These are phyloP conservation scores for Sebastes schlegelii DNA, from an alignment of 2,113 vertebrate species.

Conservation along the genomic window DNA sequence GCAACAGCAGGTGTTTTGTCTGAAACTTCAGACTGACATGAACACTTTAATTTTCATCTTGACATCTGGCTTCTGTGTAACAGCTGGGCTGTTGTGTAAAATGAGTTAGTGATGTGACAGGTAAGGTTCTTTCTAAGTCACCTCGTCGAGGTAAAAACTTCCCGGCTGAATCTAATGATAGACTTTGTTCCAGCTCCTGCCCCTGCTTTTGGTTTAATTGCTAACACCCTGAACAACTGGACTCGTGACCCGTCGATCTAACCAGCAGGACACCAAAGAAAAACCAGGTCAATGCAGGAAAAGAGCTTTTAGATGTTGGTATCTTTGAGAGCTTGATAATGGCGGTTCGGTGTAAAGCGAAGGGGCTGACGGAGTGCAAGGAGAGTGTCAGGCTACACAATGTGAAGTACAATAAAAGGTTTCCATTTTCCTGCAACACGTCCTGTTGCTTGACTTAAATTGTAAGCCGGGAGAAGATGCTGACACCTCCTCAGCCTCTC, in stretches of 20 bases:
- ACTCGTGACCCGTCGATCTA: conserved; percentile 27
- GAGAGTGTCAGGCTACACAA: conserved; percentile 11
- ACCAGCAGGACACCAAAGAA: neutral
- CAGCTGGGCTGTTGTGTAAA: neutral
- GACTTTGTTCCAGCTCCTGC: neutral
- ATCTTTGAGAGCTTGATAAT: conserved; percentile 17
- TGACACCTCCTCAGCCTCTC: conserved; percentile 10
- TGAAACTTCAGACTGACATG: neutral
- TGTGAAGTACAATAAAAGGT: conserved; percentile 6
- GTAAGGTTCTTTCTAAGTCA: neutral
- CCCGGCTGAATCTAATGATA: conserved; percentile 26
- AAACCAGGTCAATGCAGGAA: conserved; percentile 4
- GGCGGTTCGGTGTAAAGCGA: conserved; percentile 11
- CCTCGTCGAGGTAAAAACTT: neutral
- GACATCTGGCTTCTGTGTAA: neutral
- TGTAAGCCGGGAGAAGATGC: neutral
- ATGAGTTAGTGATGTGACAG: neutral
- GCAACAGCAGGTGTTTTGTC: neutral
- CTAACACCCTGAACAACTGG: conserved; percentile 24
- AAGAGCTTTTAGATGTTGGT: conserved; percentile 7
- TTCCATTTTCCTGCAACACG: neutral
- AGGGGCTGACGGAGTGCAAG: conserved; percentile 5
- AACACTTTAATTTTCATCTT: neutral
- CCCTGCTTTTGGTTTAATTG: conserved; percentile 20
- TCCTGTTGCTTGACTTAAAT: neutral